Conservation (phyloP, 2,113 vertebrate species). For the Albula goreensis region DNA sequence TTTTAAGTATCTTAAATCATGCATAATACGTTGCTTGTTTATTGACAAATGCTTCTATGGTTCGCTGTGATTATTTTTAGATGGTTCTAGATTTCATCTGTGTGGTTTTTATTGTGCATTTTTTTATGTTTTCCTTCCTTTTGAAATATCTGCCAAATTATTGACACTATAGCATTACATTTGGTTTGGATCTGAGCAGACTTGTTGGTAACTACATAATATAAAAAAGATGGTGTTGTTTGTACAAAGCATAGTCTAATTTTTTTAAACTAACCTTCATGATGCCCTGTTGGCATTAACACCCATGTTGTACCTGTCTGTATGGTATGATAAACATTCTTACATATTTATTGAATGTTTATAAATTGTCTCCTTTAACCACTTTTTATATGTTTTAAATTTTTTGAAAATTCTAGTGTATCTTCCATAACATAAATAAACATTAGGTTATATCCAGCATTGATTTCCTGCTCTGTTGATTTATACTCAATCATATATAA, state of each 20-base stretch:
- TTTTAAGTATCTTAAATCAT: conserved; percentile 45
- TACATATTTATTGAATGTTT: conserved; percentile 83
- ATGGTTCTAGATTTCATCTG: conserved; percentile 89
- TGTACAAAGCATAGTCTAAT: conserved; percentile 87
- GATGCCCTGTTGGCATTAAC: conserved; percentile 75
- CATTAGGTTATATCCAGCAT: conserved; percentile 67
- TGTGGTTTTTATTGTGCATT: conserved; percentile 69
- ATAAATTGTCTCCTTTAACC: conserved; percentile 83
- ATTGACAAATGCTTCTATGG: conserved; percentile 58
- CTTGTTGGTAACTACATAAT: conserved; percentile 47
- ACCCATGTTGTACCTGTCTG: conserved; percentile 70
- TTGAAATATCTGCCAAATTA: conserved; percentile 66
- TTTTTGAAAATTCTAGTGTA: conserved; percentile 86
- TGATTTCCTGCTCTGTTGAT: conserved; percentile 39
- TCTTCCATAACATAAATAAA: conserved; percentile 92
- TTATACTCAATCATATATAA: too few relatives aligned
- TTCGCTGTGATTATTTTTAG: conserved; percentile 71
- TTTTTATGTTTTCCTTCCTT: conserved; percentile 64
- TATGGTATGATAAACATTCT: conserved; percentile 74
- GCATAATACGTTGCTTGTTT: conserved; percentile 73
- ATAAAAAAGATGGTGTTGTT: conserved; percentile 78
- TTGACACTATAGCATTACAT: conserved; percentile 66
- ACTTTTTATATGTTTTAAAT: conserved; percentile 93
- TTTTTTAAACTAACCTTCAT: conserved; percentile 77
- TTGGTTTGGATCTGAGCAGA: conserved; percentile 29